Evolutionary conservation across 2,797 vertebrate species (phyloP).

Genomic region (Scarus forsteni): DNA sequence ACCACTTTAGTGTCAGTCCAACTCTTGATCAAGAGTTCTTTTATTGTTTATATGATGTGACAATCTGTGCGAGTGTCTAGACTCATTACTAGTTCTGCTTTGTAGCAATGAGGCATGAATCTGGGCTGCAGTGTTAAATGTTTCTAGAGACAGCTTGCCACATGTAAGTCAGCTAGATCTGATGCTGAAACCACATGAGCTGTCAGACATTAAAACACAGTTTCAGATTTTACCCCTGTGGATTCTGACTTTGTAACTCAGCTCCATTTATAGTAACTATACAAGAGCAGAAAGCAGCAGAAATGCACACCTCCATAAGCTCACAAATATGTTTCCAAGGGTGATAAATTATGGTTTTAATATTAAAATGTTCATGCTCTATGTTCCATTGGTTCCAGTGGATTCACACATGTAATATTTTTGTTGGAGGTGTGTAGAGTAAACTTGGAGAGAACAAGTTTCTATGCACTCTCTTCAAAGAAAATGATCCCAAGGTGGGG

Average conservation of each 20-base stretch:
- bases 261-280: background rate
- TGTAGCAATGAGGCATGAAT: background rate
- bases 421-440: too few relatives aligned
- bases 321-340: too few relatives aligned
- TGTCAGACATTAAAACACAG: constrained; percentile 4
- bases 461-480: too few relatives aligned
- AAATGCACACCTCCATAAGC: too few relatives aligned
- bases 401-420: too few relatives aligned
- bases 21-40: constrained; percentile 29
- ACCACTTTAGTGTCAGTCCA: constrained; percentile 12
- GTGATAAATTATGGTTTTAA: too few relatives aligned
- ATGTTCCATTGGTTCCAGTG: too few relatives aligned
- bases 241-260: background rate
- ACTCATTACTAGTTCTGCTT: constrained; percentile 19
- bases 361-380: too few relatives aligned
- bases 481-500: too few relatives aligned
- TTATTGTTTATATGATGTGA: constrained; percentile 11
- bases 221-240: background rate
- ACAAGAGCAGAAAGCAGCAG: background rate
- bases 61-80: constrained; percentile 9
- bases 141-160: background rate
- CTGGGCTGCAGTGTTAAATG: background rate
- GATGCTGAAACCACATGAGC: constrained; percentile 10
- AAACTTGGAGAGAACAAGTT: too few relatives aligned
- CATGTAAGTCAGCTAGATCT: background rate